Percentiles rank a stretch among this genome's conserved stretches.
These are phyloP conservation scores for Colius striatus DNA, from an alignment of 2,113 vertebrate genomes.

Conservation along the genomic window DNA sequence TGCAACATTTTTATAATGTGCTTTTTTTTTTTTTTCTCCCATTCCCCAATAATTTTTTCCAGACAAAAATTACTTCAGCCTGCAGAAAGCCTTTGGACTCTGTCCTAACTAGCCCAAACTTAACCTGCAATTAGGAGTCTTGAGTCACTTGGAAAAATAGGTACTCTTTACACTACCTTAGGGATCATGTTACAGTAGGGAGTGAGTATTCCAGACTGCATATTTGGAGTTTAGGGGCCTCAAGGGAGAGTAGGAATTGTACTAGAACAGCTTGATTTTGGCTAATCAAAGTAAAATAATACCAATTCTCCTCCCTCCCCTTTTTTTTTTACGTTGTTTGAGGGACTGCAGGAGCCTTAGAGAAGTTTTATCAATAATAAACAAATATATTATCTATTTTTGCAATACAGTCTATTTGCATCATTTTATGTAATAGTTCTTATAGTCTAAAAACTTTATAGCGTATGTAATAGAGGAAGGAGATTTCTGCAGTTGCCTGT, in stretches of 20 bases:
- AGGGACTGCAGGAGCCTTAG: neutral
- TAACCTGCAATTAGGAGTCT: constrained; percentile 44
- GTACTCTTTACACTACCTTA: constrained; percentile 23
- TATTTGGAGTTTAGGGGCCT: neutral
- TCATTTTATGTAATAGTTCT: neutral
- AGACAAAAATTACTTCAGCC: constrained; percentile 49
- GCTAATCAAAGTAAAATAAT: constrained; percentile 2
- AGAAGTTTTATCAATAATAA: constrained; percentile 24
- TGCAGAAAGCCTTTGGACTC: constrained; percentile 19
- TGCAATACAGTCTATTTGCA: neutral
- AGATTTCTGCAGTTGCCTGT: neutral
- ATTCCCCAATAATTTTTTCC: constrained; percentile 1
- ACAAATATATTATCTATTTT: neutral
- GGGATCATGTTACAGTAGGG: constrained; percentile 20
- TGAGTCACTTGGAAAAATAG: constrained; percentile 50
- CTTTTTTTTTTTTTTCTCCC: neutral
- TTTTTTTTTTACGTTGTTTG: neutral
- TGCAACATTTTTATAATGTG: constrained; percentile 28
- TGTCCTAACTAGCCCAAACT: constrained; percentile 35
- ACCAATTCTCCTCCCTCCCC: neutral
- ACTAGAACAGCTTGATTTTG: neutral
- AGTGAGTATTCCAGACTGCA: constrained; percentile 34
- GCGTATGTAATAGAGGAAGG: neutral
- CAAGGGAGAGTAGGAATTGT: neutral
- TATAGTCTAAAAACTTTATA: neutral